Evolutionary conservation across 2,113 vertebrate genomes (phyloP).

Genomic region (Corydoras maculifer): DNA sequence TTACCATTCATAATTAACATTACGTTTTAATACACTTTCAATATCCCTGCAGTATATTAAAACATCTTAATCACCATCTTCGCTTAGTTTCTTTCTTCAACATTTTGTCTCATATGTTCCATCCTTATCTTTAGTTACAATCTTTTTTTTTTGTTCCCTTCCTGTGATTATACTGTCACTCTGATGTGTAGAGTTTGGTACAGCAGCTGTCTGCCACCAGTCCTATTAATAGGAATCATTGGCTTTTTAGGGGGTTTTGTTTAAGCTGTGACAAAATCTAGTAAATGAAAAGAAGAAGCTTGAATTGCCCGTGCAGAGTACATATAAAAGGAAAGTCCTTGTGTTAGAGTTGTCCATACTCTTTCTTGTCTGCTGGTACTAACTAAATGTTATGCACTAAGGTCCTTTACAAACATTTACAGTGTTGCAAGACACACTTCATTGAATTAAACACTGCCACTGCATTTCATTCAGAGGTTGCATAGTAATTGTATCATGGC

Average conservation of each 20-base stretch:
- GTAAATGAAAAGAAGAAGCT: neutral
- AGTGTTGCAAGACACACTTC: conserved; percentile 13
- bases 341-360: neutral
- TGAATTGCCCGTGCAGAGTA: conserved; percentile 3
- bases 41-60: conserved; percentile 33
- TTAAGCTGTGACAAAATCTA: conserved; percentile 9
- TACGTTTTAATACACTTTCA: conserved; percentile 36
- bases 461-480: conserved; percentile 47
- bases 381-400: neutral
- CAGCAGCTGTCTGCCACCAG: conserved; percentile 66
- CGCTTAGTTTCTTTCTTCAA: conserved; percentile 13
- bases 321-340: neutral
- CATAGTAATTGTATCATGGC: conserved; percentile 42
- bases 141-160: conserved; percentile 34
- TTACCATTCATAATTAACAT: conserved; percentile 51
- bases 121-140: conserved; percentile 22
- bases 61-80: conserved; percentile 11
- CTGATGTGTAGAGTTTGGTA: conserved; percentile 53
- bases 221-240: conserved; percentile 65
- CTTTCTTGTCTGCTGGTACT: neutral
- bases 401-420: conserved; percentile 14
- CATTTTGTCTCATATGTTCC: no score
- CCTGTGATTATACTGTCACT: conserved; percentile 62
- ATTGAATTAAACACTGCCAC: conserved; percentile 37
- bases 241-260: conserved; percentile 49